Evolutionary conservation across 2,797 vertebrate genomes (phyloP).

Genomic region (Parauchenoglanis punctatus): DNA sequence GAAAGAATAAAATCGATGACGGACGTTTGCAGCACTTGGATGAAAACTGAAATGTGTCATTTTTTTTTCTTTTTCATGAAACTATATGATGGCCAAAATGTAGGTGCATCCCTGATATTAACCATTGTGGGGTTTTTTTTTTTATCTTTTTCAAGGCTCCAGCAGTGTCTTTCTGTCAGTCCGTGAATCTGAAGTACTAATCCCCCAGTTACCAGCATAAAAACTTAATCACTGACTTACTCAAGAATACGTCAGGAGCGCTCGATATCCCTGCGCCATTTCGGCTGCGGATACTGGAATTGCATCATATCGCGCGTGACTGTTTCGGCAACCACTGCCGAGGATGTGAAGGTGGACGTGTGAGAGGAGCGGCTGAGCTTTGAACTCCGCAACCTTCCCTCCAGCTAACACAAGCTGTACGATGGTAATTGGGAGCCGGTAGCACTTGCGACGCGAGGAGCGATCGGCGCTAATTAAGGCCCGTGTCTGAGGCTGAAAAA

Average conservation of each 20-base stretch:
- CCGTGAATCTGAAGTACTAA: not conserved
- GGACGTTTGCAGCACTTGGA: not conserved
- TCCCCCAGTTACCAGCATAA: not conserved
- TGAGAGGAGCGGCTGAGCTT: conserved; percentile 51
- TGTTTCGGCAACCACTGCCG: not conserved
- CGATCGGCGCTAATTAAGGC: conserved; percentile 72
- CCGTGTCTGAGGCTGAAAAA: conserved; percentile 20
- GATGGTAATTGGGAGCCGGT: conserved; percentile 71
- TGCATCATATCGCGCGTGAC: not conserved
- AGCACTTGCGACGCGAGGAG: conserved; percentile 68
- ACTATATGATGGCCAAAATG: not conserved
- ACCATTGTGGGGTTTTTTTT: not conserved
- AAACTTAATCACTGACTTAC: conserved; percentile 10
- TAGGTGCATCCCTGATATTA: not conserved
- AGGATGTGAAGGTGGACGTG: conserved; percentile 40
- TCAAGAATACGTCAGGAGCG: not conserved
- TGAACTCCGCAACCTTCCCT: conserved; percentile 66
- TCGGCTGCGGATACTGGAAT: not conserved
- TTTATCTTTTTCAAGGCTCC: not conserved
- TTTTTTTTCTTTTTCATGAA: not conserved
- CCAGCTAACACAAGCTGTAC: conserved; percentile 66
- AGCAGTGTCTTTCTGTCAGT: not conserved
- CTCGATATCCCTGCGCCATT: not conserved
- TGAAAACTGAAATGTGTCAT: not conserved
- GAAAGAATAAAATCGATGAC: too few relatives aligned